Conservation (phyloP, 2,113 vertebrate genomes). For the Chunga burmeisteri region DNA sequence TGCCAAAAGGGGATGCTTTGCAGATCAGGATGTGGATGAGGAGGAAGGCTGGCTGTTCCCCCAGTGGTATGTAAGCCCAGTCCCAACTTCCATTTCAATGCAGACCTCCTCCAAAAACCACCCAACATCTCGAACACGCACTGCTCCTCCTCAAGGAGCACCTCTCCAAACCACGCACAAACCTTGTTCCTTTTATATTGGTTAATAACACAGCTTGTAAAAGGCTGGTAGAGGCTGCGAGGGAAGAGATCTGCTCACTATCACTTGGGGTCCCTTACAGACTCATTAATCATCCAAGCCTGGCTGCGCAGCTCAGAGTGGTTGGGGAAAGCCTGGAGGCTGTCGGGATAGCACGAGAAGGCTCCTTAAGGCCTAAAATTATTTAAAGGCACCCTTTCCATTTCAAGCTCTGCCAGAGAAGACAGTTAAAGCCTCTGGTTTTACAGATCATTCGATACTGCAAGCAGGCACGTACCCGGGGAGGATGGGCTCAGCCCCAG, state of each 20-base stretch:
- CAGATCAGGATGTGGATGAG: fast-evolving
- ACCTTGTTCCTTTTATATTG: not conserved
- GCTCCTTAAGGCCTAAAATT: conserved; percentile 6
- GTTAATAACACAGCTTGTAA: not conserved
- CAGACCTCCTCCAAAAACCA: not conserved
- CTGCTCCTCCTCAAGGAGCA: not conserved
- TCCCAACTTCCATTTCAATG: not conserved
- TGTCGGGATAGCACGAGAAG: not conserved
- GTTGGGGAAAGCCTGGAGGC: not conserved
- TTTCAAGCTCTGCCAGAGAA: not conserved
- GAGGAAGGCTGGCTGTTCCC: not conserved
- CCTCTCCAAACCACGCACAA: not conserved
- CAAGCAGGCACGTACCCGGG: fast-evolving
- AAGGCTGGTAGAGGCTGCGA: not conserved
- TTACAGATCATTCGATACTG: not conserved
- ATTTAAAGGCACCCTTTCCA: not conserved
- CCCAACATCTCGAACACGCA: not conserved
- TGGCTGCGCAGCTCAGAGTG: not conserved
- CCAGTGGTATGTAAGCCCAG: not conserved
- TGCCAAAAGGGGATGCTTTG: not conserved
- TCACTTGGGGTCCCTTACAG: conserved; percentile 15
- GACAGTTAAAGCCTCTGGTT: not conserved
- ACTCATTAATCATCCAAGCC: conserved; percentile 46
- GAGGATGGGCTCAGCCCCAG: not conserved
- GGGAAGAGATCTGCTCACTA: conserved; percentile 19